These are phyloP conservation scores for Apostichopus leukothele DNA, from an alignment of 53 echinoderm and acorn worm species.

Conservation along the genomic window DNA sequence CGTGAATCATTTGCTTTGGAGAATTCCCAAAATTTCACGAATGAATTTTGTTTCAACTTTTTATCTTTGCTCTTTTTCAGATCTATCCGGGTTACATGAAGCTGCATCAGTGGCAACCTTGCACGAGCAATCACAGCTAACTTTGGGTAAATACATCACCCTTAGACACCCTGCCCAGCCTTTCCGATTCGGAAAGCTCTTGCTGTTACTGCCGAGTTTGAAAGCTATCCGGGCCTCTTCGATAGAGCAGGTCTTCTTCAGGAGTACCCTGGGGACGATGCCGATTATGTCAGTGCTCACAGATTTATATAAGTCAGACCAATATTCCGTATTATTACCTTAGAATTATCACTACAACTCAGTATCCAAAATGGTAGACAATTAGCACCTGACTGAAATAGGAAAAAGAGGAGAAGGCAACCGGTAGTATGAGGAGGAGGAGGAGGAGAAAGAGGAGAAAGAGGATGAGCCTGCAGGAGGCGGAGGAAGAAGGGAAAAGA, in stretches of 20 bases:
- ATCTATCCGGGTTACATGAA: constrained; percentile 74
- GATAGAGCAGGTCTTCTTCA: constrained; percentile 90
- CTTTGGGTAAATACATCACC: constrained; percentile 90
- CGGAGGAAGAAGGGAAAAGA: no score
- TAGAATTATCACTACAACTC: background rate
- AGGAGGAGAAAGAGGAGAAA: background rate
- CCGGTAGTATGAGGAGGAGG: background rate
- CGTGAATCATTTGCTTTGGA: no score
- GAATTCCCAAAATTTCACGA: no score
- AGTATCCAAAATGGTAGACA: background rate
- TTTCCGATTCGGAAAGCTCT: constrained; percentile 88
- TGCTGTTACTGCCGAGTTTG: constrained; percentile 81
- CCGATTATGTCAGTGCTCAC: constrained; percentile 79
- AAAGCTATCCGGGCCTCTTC: constrained; percentile 85
- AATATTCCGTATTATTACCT: constrained; percentile 54
- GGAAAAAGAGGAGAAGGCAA: background rate
- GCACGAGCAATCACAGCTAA: constrained; percentile 94
- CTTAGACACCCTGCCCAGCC: constrained; percentile 84
- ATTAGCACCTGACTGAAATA: constrained; percentile 1
- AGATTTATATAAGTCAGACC: constrained; percentile 89
- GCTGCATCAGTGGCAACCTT: constrained; percentile 66
- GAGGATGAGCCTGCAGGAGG: no score
- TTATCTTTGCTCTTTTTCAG: constrained; percentile 45
- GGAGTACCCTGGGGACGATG: constrained; percentile 83
- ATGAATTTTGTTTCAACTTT: background rate